Evolutionary conservation across 2,888 invertebrate genomes (phyloP).

Genomic region (Acanthosepion pharaonis): DNA sequence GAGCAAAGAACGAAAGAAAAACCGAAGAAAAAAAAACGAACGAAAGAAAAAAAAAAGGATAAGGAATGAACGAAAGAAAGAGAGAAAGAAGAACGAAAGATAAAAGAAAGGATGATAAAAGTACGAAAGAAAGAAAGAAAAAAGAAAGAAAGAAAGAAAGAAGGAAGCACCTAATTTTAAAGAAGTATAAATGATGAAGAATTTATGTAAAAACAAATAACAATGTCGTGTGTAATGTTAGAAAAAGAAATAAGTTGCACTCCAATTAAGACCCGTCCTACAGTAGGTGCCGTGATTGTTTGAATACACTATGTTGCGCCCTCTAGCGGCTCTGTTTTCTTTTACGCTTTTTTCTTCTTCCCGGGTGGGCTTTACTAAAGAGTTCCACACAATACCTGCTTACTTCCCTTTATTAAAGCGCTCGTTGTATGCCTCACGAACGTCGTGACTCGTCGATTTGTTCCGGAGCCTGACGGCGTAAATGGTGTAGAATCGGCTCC

Average conservation of each 20-base stretch:
- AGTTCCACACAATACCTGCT: neutral
- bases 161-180: neutral
- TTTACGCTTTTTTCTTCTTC: neutral
- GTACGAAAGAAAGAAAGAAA: neutral
- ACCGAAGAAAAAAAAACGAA: no score
- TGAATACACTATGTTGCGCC: neutral
- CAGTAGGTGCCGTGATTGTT: slow-evolving; percentile 2
- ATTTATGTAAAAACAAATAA: neutral
- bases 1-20: no score
- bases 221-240: no score
- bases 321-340: neutral
- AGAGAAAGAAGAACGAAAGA: no score
- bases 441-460: neutral
- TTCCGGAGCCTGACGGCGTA: neutral
- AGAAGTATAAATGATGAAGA: neutral
- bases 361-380: neutral
- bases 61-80: no score
- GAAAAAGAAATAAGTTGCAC: neutral
- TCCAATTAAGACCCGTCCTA: neutral
- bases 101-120: no score
- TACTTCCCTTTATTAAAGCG: neutral
- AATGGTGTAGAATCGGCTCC: neutral
- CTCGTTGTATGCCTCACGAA: neutral
- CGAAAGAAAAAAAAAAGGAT: no score
- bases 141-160: neutral